These are phyloP conservation scores for Rhadina sibilatrix DNA, from an alignment of 2,113 vertebrate genomes.

Conservation along the genomic window DNA sequence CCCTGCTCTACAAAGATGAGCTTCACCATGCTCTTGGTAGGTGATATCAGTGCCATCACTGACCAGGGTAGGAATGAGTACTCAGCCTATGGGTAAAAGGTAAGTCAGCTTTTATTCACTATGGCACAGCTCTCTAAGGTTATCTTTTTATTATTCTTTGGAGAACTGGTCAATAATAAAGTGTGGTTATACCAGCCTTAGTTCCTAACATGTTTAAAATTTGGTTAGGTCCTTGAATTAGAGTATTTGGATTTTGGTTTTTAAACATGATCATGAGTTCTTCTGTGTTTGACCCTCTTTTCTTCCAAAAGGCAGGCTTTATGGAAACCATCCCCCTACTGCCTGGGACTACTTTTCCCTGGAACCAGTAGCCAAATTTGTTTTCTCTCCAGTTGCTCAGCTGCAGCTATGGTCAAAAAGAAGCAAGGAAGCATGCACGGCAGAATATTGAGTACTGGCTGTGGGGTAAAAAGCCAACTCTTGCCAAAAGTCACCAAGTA, in stretches of 20 bases:
- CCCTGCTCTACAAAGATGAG: constrained; percentile 64
- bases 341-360: background rate
- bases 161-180: constrained; percentile 64
- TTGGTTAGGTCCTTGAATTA: constrained; percentile 50
- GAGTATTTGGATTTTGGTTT: background rate
- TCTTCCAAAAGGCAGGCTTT: background rate
- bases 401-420: background rate
- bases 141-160: constrained; percentile 33
- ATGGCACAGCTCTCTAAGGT: constrained; percentile 61
- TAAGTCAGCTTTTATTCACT: constrained; percentile 68
- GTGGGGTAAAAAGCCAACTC: background rate
- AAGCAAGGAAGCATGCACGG: background rate
- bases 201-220: constrained; percentile 60
- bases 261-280: background rate
- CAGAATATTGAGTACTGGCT: background rate
- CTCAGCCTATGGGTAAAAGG: constrained; percentile 57
- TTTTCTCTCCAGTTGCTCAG: background rate
- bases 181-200: constrained; percentile 55
- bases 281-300: background rate
- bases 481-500: background rate
- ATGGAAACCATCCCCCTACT: background rate
- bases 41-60: constrained; percentile 64
- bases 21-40: constrained; percentile 62
- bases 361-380: background rate
- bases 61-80: constrained; percentile 65